Conservation (phyloP, 2,113 vertebrate genomes). For the Paradisaea rubra region DNA sequence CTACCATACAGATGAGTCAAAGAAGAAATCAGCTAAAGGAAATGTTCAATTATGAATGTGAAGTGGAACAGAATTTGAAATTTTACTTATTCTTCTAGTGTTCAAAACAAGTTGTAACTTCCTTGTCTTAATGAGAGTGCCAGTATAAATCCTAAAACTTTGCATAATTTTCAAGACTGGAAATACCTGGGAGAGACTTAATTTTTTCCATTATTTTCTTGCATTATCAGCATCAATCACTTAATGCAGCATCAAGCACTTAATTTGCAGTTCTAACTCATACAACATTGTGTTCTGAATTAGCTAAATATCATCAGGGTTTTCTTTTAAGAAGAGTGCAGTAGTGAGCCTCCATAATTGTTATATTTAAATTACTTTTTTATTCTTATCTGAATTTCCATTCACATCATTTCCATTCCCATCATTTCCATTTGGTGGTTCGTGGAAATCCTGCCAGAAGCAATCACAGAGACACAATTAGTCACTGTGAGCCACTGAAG, state of each 20-base stretch:
- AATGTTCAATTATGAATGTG: not conserved
- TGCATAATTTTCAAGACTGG: not conserved
- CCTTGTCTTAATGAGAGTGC: not conserved
- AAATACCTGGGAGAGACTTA: not conserved
- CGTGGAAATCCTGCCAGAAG: not conserved
- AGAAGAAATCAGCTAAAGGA: not conserved
- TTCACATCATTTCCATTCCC: not conserved
- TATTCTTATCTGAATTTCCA: not conserved
- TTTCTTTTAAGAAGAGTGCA: not conserved
- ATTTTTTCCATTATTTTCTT: not conserved
- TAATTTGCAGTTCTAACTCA: not conserved
- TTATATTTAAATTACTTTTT: not conserved
- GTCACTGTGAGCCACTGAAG: not conserved
- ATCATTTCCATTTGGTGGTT: not conserved
- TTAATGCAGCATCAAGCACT: not conserved
- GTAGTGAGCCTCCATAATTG: not conserved
- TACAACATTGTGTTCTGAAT: fast-evolving
- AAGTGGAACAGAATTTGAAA: not conserved
- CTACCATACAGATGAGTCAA: not conserved
- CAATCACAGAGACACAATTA: not conserved
- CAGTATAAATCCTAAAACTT: not conserved
- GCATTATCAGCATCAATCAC: not conserved
- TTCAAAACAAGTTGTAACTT: not conserved
- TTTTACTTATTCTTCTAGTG: not conserved
- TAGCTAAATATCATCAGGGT: not conserved